phyloP scores from a whole-genome alignment of 2,113 vertebrate genomes.

The Oncorhynchus masou region DNA sequence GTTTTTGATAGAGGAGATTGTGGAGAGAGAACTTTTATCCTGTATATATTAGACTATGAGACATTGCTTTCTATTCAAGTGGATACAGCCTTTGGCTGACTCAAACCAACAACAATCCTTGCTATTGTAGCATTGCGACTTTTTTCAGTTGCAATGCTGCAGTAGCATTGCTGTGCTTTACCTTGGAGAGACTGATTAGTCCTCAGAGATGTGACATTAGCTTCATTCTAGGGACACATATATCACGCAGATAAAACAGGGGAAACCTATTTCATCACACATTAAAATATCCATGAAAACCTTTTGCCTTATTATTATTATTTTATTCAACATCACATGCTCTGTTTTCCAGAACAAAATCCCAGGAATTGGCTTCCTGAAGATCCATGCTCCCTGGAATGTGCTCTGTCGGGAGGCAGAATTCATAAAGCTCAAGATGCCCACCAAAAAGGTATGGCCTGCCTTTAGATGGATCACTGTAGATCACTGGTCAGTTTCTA shows the following conservation, averaged over 20 bases:
- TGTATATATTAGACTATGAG: not conserved
- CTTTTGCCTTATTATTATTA: not conserved
- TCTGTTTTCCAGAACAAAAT: constrained; percentile 78
- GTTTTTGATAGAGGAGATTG: constrained; percentile 5
- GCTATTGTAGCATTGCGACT: too few species aligned
- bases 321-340: not conserved
- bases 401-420: constrained; percentile 94
- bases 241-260: not conserved
- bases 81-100: constrained; percentile 1
- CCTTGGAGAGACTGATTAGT: too few species aligned
- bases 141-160: too few species aligned
- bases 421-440: constrained; percentile 98
- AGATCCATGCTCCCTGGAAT: constrained; percentile 92
- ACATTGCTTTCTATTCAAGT: not conserved
- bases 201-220: too few species aligned
- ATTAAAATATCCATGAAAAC: too few species aligned
- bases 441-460: constrained; percentile 89
- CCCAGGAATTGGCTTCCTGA: constrained; percentile 88
- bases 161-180: too few species aligned
- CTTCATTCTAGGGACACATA: too few species aligned
- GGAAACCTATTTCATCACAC: not conserved
- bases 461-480: constrained; percentile 6
- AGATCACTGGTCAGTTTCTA: not conserved
- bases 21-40: not conserved
- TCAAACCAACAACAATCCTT: not conserved